Base-by-base conservation (phyloP, 2,797 vertebrate species). In the Siniperca undulata region DNA sequence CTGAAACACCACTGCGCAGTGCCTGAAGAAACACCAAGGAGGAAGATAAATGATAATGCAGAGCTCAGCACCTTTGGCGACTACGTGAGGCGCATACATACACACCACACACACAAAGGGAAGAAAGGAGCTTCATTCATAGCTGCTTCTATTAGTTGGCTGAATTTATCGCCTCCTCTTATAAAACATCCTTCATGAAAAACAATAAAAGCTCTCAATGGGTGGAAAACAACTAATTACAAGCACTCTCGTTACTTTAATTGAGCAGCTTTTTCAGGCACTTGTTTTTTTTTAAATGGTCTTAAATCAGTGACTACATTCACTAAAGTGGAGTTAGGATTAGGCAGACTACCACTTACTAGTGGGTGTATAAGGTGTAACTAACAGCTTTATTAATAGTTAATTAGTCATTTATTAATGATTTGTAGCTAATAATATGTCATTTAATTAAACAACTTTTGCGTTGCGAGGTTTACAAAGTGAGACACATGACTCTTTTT, bases 81-180 rank as follows among this genome's bases (percentile, higher is more conserved):
- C 66, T 71, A 87, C 82, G 87, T 91, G 89, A 89, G 80, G n/a
- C 7, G 77, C 78, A 91, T 88, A 71, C 87, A 81, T 77, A 84
- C 79, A 27, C 59, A 67, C 2, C 61, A 12, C 50, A 46, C 75
- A 38, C 86, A 93, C 86, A 92, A 89, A 90, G 80, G 56, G 44
- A 79, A 86, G 90, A 92, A 86, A 78, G 34, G 68, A 58, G 83
- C 73, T 86, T 85, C 85, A 86, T 84, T 88, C 81, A 81, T 36
- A 70, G 85, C 82, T 64, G 48, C 72, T 52, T 69, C 77, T 80
- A 56, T 78, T 78, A 66, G 72, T 53, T 65, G 77, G 72, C 82
- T 55, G 73, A 71, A 86, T 86, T 79, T 78, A 85, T 80, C 38
- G 30, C 79, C 73, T 68, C 69, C 56, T 76, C 65, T 78, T 74